These are phyloP conservation scores for Drosophila kambysellisi DNA, from an alignment of 2,888 invertebrate species.

Conservation along the genomic window DNA sequence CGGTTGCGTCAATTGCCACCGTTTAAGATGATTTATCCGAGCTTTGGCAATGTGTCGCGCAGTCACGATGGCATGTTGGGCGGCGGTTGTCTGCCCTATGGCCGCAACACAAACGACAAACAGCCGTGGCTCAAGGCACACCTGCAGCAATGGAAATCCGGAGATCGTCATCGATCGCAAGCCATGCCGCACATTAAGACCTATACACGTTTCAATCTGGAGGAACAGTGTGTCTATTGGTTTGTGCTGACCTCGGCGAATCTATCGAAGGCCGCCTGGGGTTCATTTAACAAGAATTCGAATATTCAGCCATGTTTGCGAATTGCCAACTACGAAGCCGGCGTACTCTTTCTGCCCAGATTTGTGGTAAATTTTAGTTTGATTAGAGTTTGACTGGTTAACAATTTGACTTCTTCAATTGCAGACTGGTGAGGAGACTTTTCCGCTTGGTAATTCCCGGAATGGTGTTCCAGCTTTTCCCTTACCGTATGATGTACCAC, in stretches of 20 bases:
- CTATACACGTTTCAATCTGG: constrained; percentile 91
- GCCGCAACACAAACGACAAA: constrained; percentile 90
- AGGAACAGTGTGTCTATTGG: constrained; percentile 87
- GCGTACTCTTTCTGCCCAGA: constrained; percentile 94
- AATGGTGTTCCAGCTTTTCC: constrained; percentile 86
- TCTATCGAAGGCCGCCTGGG: constrained; percentile 99
- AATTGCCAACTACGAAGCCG: constrained; percentile 95
- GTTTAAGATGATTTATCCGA: constrained; percentile 90
- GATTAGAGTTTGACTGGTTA: neutral
- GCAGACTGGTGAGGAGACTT: constrained; percentile 88
- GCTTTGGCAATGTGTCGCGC: constrained; percentile 92
- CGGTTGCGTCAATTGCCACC: constrained; percentile 86
- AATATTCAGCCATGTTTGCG: constrained; percentile 87
- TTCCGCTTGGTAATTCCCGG: constrained; percentile 86
- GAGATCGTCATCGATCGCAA: constrained; percentile 88
- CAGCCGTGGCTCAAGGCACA: constrained; percentile 93
- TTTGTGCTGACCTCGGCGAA: constrained; percentile 97
- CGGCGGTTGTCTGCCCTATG: constrained; percentile 96
- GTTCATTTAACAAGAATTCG: constrained; percentile 87
- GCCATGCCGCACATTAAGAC: constrained; percentile 99
- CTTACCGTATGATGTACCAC: constrained; percentile 93
- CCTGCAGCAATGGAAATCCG: constrained; percentile 94
- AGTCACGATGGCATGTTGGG: constrained; percentile 94
- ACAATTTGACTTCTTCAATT: constrained; percentile 39
- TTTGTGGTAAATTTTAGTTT: constrained; percentile 88